Evolutionary conservation across 2,113 vertebrate genomes (phyloP).

Genomic region (Sterna hirundo): DNA sequence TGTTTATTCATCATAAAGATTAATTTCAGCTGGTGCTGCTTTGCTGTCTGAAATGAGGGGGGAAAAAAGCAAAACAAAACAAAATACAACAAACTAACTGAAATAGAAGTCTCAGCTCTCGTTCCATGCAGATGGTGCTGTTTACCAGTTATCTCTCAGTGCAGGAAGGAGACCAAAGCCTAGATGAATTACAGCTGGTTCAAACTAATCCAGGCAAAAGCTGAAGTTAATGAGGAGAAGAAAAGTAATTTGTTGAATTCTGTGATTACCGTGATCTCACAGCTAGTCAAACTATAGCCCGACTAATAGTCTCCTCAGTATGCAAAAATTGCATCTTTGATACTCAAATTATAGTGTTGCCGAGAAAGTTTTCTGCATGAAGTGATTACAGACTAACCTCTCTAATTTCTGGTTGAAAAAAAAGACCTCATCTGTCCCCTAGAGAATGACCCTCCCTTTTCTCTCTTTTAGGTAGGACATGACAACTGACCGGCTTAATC

Average conservation of each 20-base stretch:
- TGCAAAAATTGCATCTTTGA: not conserved
- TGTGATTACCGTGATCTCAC: not conserved
- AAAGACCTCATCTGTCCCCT: not conserved
- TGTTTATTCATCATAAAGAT: constrained; percentile 48
- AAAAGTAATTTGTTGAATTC: not conserved
- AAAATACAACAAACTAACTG: not conserved
- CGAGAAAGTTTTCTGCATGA: not conserved
- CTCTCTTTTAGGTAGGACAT: not conserved
- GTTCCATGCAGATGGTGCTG: constrained; percentile 44
- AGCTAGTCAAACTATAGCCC: not conserved
- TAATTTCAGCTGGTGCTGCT: constrained; percentile 39
- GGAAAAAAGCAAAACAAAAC: not conserved
- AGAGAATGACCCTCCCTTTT: not conserved
- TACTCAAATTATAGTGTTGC: not conserved
- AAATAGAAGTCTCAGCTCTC: not conserved
- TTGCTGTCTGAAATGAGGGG: not conserved
- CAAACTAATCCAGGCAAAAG: constrained; percentile 20
- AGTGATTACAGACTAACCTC: not conserved
- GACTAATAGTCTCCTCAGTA: not conserved
- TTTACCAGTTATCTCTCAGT: constrained; percentile 30
- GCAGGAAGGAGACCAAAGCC: constrained; percentile 27
- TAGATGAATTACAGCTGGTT: constrained; percentile 25
- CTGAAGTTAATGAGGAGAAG: constrained; percentile 36
- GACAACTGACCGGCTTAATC: not conserved
- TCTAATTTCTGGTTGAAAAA: not conserved